Conservation (phyloP, 2,888 invertebrate genomes). For the Nomada fucata region DNA sequence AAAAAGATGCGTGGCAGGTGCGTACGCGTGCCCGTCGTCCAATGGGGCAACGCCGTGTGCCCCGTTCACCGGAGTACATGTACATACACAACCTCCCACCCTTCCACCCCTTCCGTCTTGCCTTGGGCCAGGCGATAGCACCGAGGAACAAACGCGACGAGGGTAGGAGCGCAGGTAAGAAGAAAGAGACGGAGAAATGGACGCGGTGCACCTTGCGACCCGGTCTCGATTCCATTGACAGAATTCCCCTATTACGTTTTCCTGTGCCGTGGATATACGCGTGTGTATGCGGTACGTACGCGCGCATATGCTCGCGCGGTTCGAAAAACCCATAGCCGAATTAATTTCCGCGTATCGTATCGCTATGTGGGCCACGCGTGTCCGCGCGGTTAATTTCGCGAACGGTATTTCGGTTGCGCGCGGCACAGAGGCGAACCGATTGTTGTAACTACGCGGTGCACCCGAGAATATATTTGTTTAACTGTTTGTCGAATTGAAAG, state of each 20-base stretch:
- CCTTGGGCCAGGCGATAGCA: conserved; percentile 19
- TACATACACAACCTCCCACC: too few relatives aligned
- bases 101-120: conserved; percentile 29
- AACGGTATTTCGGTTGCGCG: conserved; percentile 21
- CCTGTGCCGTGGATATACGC: background rate
- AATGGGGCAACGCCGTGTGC: conserved; percentile 70
- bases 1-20: conserved; percentile 80
- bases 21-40: conserved; percentile 82
- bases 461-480: too few relatives aligned
- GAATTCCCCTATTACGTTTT: conserved; percentile 65
- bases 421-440: background rate
- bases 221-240: conserved; percentile 71
- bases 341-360: conserved; percentile 48
- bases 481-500: too few relatives aligned
- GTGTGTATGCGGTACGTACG: too few relatives aligned
- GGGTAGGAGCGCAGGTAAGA: background rate
- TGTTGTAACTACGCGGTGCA: too few relatives aligned
- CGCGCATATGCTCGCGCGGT: background rate
- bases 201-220: conserved; percentile 69
- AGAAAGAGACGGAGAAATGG: conserved; percentile 16
- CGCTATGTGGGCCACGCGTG: conserved; percentile 49
- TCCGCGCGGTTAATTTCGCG: conserved; percentile 14
- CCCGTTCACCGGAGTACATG: conserved; percentile 39
- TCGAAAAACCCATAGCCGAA: conserved; percentile 48
- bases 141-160: conserved; percentile 17